Percentiles rank a stretch among this genome's conserved stretches.
Conservation (phyloP, 2,888 invertebrate species). For the Adelognathus sp. region DNA sequence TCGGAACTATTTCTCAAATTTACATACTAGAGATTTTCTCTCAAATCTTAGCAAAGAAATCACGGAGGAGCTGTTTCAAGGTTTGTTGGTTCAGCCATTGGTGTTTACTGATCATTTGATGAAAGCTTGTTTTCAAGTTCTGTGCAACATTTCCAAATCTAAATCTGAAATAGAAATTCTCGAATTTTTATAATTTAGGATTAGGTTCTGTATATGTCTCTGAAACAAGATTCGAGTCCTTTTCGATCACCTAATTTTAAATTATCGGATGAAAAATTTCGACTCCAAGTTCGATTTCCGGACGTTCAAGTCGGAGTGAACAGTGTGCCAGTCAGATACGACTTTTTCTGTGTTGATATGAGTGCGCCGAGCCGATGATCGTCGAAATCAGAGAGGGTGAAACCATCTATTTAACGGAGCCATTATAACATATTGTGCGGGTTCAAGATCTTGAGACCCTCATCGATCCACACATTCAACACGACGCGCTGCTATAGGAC, state of each 20-base stretch:
- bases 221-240: too few species aligned
- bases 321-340: background rate
- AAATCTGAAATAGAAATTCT: too few species aligned
- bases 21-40: too few species aligned
- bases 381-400: conserved; percentile 22
- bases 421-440: background rate
- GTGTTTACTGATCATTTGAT: too few species aligned
- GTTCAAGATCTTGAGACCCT: conserved; percentile 6
- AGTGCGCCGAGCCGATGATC: background rate
- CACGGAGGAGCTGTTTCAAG: too few species aligned
- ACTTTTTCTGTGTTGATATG: background rate
- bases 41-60: too few species aligned
- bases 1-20: too few species aligned
- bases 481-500: background rate
- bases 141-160: too few species aligned
- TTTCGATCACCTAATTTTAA: background rate
- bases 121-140: too few species aligned
- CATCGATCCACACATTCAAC: conserved; percentile 20
- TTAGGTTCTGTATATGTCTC: too few species aligned
- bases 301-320: background rate
- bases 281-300: background rate
- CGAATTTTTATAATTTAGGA: too few species aligned
- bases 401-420: background rate
- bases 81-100: too few species aligned
- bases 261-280: background rate